Conservation (phyloP, 2,113 vertebrate species). For the Stegastes partitus region DNA sequence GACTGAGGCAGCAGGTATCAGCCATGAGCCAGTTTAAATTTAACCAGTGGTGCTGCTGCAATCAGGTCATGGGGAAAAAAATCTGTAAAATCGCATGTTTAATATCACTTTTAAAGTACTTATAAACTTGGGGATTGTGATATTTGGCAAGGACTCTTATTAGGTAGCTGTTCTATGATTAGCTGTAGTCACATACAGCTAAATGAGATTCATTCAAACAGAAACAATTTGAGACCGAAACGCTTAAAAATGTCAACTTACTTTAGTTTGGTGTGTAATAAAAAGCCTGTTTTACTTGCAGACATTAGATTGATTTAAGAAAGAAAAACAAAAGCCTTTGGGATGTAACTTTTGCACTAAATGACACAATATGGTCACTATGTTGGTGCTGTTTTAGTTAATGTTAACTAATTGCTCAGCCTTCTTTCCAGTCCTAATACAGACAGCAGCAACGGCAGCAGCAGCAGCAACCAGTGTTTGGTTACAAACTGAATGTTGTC, state of each 20-base stretch:
- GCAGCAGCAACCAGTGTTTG: too few relatives aligned
- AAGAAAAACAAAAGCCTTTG: too few relatives aligned
- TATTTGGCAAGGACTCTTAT: slow-evolving; percentile 6
- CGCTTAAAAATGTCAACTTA: too few relatives aligned
- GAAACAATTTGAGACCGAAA: neutral
- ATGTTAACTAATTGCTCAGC: too few relatives aligned
- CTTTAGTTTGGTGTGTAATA: too few relatives aligned
- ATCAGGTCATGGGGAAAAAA: slow-evolving; percentile 26
- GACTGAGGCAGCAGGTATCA: slow-evolving; percentile 53
- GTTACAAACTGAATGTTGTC: too few relatives aligned
- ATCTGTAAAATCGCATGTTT: neutral
- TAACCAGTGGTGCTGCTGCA: slow-evolving; percentile 21
- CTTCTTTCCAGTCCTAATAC: too few relatives aligned
- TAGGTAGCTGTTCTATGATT: neutral
- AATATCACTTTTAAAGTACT: neutral
- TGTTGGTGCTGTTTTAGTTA: too few relatives aligned
- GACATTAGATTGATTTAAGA: neutral
- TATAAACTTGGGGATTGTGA: neutral
- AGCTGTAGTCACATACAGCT: neutral
- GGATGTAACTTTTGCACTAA: too few relatives aligned
- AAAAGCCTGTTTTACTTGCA: neutral
- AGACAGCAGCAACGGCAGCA: too few relatives aligned
- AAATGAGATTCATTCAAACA: neutral
- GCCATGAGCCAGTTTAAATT: slow-evolving; percentile 13
- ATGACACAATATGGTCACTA: too few relatives aligned